Base-by-base conservation (phyloP, 2,113 vertebrate genomes). In the Crotalus tigris region DNA sequence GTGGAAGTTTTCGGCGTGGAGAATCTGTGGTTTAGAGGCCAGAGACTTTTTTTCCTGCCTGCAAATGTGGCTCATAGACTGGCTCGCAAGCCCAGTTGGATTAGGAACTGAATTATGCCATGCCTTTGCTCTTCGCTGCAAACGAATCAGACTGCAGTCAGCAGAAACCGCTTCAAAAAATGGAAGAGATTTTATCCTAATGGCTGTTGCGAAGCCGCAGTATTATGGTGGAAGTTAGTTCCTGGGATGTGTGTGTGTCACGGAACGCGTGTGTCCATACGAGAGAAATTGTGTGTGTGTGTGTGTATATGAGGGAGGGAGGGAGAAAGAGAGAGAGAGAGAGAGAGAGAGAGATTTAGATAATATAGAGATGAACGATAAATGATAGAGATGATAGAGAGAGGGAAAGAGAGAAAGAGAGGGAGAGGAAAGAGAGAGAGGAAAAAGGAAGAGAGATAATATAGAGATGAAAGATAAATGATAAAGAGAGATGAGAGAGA, bases 241-340 rank as follows among this genome's bases (percentile, higher is more conserved):
- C 69, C n/a, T 39, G n/a, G 15, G n/a, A 7, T 19, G 15, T 19
- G n/a, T 39, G n/a, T 75, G 64, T 19, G 55, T 19, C 6, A 75
- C 1, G 7, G 64, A 17, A 75, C 33, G 12, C 1, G 64, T 33
- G 64, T 7, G 15, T 33, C n/a, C n/a, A 0, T 75, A 33, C 0
- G 15, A 39, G 29, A 33, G 69, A 7, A 33, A 13, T 69, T 39
- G 39, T 39, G 39, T 39, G 39, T 11, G 59, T 39, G n/a, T 39
- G n/a, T 15, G 15, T 39, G 6, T 81, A 81, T 81, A 7, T 2
- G 5, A 81, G 69, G 58, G 39, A 39, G 39, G 2, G 39, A 39
- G 39, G 2, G 7, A 26, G 23, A 9, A 24, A 29, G 53, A 19
- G 87, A 8, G 53, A 10, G 7, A 10, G 87, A 39, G 0, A 3